A percentile compares a stretch with the other conserved stretches of the same genome.
Conservation (phyloP, 2,797 vertebrate species). For the Hydrocynus forskahlii region DNA sequence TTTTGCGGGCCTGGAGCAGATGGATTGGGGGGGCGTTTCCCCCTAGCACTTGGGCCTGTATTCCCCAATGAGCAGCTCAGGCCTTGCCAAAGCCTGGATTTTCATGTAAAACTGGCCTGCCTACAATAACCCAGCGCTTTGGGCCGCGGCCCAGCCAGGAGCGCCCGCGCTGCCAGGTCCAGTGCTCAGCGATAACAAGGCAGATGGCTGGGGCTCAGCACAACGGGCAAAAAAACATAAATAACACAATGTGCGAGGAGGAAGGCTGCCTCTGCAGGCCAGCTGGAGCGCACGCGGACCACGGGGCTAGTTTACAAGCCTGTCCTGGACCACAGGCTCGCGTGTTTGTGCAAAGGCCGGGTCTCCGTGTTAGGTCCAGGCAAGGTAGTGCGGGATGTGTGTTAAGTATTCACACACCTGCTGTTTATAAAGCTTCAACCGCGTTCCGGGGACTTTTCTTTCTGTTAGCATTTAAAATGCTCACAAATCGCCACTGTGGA, state of each 20-base stretch:
- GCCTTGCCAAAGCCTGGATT: conserved; percentile 61
- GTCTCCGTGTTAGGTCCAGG: conserved; percentile 9
- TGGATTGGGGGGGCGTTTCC: conserved; percentile 42
- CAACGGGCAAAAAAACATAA: conserved; percentile 24
- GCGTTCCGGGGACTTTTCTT: background rate
- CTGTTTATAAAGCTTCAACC: background rate
- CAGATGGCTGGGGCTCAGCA: conserved; percentile 54
- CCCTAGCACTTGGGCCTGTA: conserved; percentile 40
- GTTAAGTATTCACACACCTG: conserved; percentile 31
- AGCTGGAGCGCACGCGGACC: background rate
- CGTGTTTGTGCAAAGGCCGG: background rate
- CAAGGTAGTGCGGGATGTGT: conserved; percentile 3
- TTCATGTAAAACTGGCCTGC: conserved; percentile 61
- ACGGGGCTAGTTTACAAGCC: background rate
- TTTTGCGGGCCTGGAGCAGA: conserved; percentile 51
- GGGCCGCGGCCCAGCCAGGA: conserved; percentile 50
- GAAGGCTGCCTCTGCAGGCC: conserved; percentile 35
- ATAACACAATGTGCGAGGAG: conserved; percentile 34
- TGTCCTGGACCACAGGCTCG: background rate
- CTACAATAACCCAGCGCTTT: conserved; percentile 60
- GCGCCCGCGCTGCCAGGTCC: conserved; percentile 49
- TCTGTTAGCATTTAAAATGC: conserved; percentile 1
- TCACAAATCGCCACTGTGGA: no score
- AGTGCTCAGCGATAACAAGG: conserved; percentile 49
- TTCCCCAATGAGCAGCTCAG: conserved; percentile 46